Conservation (phyloP, 2,797 vertebrate species). For the Anisognathus igniventris region DNA sequence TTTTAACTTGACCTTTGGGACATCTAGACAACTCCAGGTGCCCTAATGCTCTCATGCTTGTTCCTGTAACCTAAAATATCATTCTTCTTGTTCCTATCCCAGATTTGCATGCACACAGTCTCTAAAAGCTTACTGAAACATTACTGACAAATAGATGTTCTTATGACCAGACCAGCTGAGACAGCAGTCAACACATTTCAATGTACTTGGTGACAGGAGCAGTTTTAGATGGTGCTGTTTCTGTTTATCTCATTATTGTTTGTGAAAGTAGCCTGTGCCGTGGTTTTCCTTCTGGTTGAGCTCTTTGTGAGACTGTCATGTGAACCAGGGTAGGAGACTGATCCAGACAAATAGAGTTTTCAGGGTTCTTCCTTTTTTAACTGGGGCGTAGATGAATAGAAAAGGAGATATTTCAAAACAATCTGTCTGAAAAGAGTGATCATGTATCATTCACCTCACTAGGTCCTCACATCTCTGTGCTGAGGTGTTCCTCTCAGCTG, state of each 20-base stretch:
- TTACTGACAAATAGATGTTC: neutral
- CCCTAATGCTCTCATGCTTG: neutral
- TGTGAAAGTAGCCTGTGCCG: accelerated
- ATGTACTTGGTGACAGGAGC: neutral
- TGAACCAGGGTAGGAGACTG: neutral
- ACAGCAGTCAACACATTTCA: neutral
- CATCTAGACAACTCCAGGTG: neutral
- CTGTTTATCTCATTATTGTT: neutral
- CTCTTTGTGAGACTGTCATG: neutral
- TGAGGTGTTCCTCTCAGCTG: neutral
- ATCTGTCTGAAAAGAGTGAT: neutral
- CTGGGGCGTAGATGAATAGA: neutral
- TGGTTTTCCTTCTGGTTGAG: neutral
- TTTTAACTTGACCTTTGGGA: neutral
- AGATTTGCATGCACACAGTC: neutral
- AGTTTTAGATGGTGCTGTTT: neutral
- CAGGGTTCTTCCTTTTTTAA: neutral
- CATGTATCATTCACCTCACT: neutral
- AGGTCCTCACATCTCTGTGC: neutral
- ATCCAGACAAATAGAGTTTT: neutral
- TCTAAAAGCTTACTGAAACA: neutral
- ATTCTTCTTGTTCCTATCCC: neutral
- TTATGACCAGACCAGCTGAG: neutral
- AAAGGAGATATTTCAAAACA: neutral
- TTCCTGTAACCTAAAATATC: neutral